phyloP scores from a whole-genome alignment of 2,888 invertebrate genomes.

The Agrypnus murinus region DNA sequence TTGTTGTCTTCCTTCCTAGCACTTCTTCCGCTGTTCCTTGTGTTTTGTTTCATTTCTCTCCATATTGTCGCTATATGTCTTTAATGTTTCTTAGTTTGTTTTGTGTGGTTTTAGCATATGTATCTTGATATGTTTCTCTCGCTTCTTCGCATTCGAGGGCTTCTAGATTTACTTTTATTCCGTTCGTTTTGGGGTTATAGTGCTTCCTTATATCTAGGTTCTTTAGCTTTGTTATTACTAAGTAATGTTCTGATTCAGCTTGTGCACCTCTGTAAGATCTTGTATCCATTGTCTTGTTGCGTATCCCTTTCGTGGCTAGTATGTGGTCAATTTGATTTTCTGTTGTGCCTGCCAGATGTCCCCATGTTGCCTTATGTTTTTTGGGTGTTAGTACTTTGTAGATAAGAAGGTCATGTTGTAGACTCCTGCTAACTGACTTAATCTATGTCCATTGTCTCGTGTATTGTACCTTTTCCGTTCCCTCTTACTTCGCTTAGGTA shows the following conservation, averaged over 20 bases:
- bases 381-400: slow-evolving; percentile 28
- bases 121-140: slow-evolving; percentile 28
- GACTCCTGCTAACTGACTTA: slow-evolving; percentile 14
- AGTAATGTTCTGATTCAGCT: slow-evolving; percentile 27
- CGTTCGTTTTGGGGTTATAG: slow-evolving; percentile 9
- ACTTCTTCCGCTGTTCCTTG: neutral
- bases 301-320: slow-evolving; percentile 12
- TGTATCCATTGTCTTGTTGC: slow-evolving; percentile 21
- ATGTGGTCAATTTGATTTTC: slow-evolving; percentile 30
- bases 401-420: slow-evolving; percentile 14
- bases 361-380: slow-evolving; percentile 31
- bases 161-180: slow-evolving; percentile 26
- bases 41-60: slow-evolving; percentile 27
- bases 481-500: slow-evolving; percentile 18
- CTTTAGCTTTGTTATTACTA: slow-evolving; percentile 22
- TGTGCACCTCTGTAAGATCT: slow-evolving; percentile 26
- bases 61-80: slow-evolving; percentile 30
- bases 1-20: slow-evolving; percentile 26
- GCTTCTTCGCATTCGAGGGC: slow-evolving; percentile 22
- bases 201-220: slow-evolving; percentile 14
- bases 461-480: slow-evolving; percentile 21
- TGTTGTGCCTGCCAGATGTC: slow-evolving; percentile 28
- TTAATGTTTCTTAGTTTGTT: slow-evolving; percentile 17
- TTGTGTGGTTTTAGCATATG: slow-evolving; percentile 28
- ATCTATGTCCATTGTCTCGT: slow-evolving; percentile 20